Evolutionary conservation across 2,113 vertebrate genomes (phyloP).

Genomic region (Cephalopterus ornatus): DNA sequence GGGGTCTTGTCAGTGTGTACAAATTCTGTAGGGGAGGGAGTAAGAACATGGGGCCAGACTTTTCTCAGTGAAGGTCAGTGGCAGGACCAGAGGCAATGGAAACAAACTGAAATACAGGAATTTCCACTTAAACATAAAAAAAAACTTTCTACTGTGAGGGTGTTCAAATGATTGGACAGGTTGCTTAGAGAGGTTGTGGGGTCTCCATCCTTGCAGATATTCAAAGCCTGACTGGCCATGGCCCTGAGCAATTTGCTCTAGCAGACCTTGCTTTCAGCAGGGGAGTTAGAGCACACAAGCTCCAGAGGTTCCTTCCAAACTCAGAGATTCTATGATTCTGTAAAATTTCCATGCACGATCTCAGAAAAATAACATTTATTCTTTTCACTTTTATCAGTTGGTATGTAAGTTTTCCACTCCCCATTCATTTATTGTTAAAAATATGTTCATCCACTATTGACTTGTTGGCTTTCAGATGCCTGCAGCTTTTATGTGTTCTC

Average conservation of each 20-base stretch:
- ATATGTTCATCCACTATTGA: neutral
- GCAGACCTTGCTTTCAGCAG: neutral
- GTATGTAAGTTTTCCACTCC: neutral
- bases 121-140: neutral
- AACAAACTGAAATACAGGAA: neutral
- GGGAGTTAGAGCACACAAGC: neutral
- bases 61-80: neutral
- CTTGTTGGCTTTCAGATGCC: neutral
- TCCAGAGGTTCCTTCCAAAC: neutral
- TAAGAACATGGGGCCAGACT: neutral
- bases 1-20: neutral
- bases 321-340: neutral
- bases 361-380: neutral
- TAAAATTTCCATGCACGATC: neutral
- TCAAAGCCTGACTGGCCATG: neutral
- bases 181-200: neutral
- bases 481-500: constrained; percentile 5
- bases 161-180: neutral
- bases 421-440: neutral
- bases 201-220: neutral
- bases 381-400: neutral
- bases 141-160: neutral
- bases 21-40: neutral
- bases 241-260: neutral
- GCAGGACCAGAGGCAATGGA: neutral